A percentile compares a stretch with the other conserved stretches of the same genome.
Conservation (phyloP, 2,797 vertebrate genomes). For the Remorina albescens region DNA sequence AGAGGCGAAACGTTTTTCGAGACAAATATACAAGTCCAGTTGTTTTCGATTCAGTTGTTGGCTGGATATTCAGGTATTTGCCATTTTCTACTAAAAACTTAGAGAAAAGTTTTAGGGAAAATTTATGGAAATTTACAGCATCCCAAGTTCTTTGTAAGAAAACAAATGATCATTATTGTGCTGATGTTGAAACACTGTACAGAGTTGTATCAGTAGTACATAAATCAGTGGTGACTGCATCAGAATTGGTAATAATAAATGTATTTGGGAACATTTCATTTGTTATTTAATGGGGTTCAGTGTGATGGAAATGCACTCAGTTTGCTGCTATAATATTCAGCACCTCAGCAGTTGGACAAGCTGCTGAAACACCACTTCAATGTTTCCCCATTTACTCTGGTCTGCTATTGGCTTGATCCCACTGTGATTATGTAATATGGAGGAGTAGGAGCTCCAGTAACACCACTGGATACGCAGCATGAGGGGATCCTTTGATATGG, state of each 20-base stretch:
- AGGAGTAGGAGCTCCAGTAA: constrained; percentile 1
- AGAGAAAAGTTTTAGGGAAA: constrained; percentile 23
- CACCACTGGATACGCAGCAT: neutral
- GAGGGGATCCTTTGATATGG: neutral
- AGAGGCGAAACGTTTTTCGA: too few relatives aligned
- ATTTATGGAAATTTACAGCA: constrained; percentile 4
- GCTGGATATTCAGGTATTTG: too few relatives aligned
- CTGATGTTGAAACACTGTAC: constrained; percentile 58
- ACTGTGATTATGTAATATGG: constrained; percentile 23
- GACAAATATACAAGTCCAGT: too few relatives aligned
- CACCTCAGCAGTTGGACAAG: constrained; percentile 44
- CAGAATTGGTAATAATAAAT: constrained; percentile 68
- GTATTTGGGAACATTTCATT: constrained; percentile 55
- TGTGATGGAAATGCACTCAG: constrained; percentile 37
- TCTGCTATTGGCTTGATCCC: constrained; percentile 7
- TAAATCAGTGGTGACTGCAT: constrained; percentile 55
- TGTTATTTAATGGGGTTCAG: constrained; percentile 53
- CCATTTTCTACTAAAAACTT: constrained; percentile 22
- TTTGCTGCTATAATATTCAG: constrained; percentile 49
- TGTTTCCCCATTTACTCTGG: constrained; percentile 9
- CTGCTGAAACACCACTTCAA: constrained; percentile 36
- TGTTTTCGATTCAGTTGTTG: too few relatives aligned
- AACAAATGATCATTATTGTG: constrained; percentile 43
- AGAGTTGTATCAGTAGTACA: constrained; percentile 53
- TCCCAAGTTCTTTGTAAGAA: constrained; percentile 39